phyloP scores from a whole-genome alignment of 2,113 vertebrate species.

The Aramus guarauna region DNA sequence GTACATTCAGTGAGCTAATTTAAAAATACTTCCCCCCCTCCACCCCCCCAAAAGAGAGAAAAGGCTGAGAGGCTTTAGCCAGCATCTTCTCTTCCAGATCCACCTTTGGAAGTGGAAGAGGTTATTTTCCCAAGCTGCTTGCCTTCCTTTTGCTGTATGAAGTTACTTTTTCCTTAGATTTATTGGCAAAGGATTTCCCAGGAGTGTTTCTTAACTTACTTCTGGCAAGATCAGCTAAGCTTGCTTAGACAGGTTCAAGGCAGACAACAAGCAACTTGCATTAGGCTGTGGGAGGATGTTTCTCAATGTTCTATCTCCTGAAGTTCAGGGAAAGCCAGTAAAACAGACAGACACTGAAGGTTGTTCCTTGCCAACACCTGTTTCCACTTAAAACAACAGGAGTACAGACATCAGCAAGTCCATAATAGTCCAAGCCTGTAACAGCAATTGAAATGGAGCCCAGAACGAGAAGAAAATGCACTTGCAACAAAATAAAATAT shows the following conservation, averaged over 20 bases:
- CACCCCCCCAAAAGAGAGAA: too few relatives aligned
- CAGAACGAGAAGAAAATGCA: neutral
- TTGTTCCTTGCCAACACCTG: neutral
- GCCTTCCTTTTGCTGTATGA: neutral
- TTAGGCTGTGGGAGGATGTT: neutral
- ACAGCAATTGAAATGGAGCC: neutral
- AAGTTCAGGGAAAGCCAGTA: neutral
- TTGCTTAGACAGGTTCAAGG: neutral
- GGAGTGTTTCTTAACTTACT: neutral
- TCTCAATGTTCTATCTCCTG: neutral
- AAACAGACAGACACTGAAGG: neutral
- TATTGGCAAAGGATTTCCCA: neutral
- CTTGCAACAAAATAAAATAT: neutral
- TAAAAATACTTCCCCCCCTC: neutral
- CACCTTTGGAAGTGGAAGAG: neutral
- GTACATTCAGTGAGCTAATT: neutral
- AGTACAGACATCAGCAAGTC: neutral
- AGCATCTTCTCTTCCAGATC: neutral
- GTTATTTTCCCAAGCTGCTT: neutral
- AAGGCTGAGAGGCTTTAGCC: neutral
- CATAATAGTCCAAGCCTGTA: neutral
- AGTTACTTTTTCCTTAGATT: neutral
- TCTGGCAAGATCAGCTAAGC: neutral
- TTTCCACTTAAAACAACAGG: neutral
- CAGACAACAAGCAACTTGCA: neutral